phyloP scores from a whole-genome alignment of 2,797 vertebrate species.

The Myoxocephalus aenaeus region DNA sequence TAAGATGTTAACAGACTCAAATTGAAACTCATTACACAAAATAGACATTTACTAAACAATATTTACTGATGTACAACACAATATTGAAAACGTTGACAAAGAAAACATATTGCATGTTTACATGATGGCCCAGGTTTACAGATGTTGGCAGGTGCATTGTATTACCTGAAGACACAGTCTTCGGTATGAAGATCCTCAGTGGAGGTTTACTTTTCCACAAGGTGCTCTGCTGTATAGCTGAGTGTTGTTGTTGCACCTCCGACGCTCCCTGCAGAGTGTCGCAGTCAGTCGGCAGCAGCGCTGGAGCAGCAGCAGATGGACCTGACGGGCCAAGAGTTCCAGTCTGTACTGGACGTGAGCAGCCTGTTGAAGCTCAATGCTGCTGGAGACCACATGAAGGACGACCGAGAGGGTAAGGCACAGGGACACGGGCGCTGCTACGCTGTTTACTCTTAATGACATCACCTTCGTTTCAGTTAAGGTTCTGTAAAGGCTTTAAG shows the following conservation, averaged over 20 bases:
- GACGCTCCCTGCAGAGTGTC: constrained; percentile 73
- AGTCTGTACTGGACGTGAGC: constrained; percentile 85
- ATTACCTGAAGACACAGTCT: no score
- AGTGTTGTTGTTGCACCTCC: not conserved
- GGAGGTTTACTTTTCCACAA: not conserved
- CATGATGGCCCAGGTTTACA: not conserved
- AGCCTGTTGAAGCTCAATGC: constrained; percentile 86
- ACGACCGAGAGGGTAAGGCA: constrained; percentile 84
- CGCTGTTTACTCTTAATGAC: not conserved
- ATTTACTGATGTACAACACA: no score
- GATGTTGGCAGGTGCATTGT: no score
- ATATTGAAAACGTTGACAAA: not conserved
- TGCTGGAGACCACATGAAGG: constrained; percentile 84
- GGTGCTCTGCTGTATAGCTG: not conserved
- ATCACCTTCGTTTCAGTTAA: constrained; percentile 4
- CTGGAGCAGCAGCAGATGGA: constrained; percentile 75
- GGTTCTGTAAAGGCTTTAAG: not conserved
- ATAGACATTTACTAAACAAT: not conserved
- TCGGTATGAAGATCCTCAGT: not conserved
- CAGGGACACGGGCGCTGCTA: not conserved
- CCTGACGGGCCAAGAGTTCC: constrained; percentile 80
- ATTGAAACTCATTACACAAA: constrained; percentile 25
- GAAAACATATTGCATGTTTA: not conserved
- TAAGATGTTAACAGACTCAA: not conserved
- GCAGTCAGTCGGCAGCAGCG: constrained; percentile 45